These are phyloP conservation scores for Phylloscopus collybita DNA, from an alignment of 2,797 vertebrate species.

Conservation along the genomic window DNA sequence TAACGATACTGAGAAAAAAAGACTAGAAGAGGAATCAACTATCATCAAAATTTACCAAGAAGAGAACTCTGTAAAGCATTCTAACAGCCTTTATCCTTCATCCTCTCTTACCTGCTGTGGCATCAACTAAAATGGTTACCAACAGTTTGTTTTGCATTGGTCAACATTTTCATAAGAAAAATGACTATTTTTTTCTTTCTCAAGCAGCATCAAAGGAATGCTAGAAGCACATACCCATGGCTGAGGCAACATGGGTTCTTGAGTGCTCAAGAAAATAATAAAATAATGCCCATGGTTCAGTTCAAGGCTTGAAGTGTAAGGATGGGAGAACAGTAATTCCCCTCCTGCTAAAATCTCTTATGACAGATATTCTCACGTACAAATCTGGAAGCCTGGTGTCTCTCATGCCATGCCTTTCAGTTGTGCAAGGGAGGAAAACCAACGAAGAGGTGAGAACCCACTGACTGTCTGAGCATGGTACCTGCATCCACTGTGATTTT, in stretches of 20 bases:
- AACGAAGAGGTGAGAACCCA: background rate
- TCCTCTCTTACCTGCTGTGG: background rate
- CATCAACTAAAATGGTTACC: background rate
- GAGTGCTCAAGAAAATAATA: background rate
- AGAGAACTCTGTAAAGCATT: background rate
- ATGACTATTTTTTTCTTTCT: background rate
- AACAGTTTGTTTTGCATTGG: background rate
- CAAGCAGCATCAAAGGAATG: background rate
- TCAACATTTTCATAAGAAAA: background rate
- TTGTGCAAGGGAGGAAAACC: background rate
- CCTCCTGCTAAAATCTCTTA: background rate
- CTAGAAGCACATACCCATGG: accelerated
- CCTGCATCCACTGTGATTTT: background rate
- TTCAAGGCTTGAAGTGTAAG: background rate
- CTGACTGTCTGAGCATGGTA: accelerated
- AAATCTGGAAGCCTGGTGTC: background rate
- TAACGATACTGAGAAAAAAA: background rate
- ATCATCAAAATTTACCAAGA: background rate
- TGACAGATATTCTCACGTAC: background rate
- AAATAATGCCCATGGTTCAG: background rate
- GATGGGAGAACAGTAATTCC: background rate
- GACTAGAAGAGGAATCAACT: background rate
- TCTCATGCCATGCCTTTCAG: background rate
- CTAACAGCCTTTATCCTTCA: background rate
- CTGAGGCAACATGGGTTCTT: background rate